Conservation (phyloP, 2,113 vertebrate genomes). For the Chionomys nivalis region DNA sequence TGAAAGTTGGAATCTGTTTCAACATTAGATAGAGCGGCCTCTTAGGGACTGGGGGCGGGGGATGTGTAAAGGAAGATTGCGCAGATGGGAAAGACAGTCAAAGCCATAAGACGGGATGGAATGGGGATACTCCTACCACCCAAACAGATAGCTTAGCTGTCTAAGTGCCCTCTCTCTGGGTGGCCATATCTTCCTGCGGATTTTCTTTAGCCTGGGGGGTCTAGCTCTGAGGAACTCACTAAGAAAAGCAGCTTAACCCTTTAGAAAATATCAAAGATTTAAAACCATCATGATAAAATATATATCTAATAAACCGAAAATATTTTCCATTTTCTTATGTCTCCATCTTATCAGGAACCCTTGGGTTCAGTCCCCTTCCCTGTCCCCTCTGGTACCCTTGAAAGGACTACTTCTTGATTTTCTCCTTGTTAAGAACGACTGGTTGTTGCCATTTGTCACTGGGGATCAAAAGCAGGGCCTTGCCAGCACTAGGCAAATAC, state of each 20-base stretch:
- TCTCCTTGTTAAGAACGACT: not conserved
- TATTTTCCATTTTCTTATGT: not conserved
- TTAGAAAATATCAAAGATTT: not conserved
- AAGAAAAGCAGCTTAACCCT: not conserved
- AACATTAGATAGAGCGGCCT: conserved; percentile 51
- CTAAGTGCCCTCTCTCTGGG: not conserved
- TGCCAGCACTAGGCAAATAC: too few relatives aligned
- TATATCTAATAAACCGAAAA: not conserved
- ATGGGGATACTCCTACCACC: not conserved
- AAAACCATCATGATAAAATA: not conserved
- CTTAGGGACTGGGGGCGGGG: not conserved
- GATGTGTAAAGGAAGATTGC: not conserved
- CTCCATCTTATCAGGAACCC: not conserved
- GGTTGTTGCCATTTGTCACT: not conserved
- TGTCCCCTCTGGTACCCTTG: not conserved
- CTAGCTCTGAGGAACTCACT: not conserved
- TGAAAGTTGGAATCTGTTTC: conserved; percentile 28
- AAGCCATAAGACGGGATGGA: not conserved
- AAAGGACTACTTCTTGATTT: not conserved
- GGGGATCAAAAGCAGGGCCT: not conserved
- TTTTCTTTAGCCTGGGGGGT: not conserved
- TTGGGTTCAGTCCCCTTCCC: not conserved
- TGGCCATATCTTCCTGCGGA: not conserved
- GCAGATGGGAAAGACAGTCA: not conserved
- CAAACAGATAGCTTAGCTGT: not conserved